These are phyloP conservation scores for Manis javanica DNA, from an alignment of 2,797 vertebrate species.

Conservation along the genomic window DNA sequence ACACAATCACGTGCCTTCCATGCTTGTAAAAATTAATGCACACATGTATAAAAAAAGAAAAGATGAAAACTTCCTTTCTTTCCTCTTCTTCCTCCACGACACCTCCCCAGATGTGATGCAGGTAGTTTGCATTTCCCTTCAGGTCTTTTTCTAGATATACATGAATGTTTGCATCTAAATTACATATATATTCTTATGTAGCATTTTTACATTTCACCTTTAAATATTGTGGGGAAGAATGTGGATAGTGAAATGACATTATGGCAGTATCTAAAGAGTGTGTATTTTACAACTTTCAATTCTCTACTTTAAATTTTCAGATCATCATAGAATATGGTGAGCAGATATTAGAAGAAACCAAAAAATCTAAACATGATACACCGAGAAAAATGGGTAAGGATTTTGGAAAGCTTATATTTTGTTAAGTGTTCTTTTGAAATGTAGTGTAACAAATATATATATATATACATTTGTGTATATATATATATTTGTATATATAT, in stretches of 20 bases:
- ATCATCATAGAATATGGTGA: conserved; percentile 77
- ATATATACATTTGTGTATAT: too few species aligned
- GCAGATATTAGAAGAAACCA: conserved; percentile 79
- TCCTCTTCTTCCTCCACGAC: not conserved
- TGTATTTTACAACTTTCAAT: conserved; percentile 8
- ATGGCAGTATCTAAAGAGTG: not conserved
- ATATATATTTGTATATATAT: too few species aligned
- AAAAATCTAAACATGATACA: conserved; percentile 50
- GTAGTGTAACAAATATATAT: conserved; percentile 3
- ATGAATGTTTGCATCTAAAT: not conserved
- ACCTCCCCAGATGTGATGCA: not conserved
- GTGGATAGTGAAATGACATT: not conserved
- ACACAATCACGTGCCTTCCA: not conserved
- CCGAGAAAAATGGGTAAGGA: conserved; percentile 77
- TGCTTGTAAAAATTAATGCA: not conserved
- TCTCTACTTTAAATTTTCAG: conserved; percentile 77
- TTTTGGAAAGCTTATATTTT: conserved; percentile 47
- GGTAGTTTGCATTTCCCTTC: not conserved
- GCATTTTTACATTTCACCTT: conserved; percentile 23
- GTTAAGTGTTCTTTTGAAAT: not conserved
- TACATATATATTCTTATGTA: not conserved
- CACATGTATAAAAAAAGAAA: not conserved
- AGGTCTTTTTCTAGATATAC: not conserved
- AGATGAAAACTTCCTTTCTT: not conserved
- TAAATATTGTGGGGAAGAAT: not conserved